Evolutionary conservation across 2,888 invertebrate genomes (phyloP).

Genomic region (Aphidius colemani): DNA sequence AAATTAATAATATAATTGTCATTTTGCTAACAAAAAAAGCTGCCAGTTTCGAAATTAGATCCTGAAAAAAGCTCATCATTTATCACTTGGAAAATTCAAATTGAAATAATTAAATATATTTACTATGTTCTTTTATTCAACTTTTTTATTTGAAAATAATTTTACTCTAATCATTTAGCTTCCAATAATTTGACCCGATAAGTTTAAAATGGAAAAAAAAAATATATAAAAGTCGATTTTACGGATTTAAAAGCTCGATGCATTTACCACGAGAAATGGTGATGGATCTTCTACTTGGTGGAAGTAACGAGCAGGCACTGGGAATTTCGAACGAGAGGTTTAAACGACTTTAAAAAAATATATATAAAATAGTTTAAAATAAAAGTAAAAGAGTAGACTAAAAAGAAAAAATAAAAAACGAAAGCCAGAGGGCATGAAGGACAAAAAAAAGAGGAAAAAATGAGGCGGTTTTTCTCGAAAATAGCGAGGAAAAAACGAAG

Average conservation of each 20-base stretch:
- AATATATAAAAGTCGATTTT: conserved; percentile 18
- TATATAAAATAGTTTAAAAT: neutral
- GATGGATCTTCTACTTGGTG: conserved; percentile 19
- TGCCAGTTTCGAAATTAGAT: too few relatives aligned
- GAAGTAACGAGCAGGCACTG: conserved; percentile 24
- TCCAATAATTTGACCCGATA: too few relatives aligned
- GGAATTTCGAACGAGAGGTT: conserved; percentile 20
- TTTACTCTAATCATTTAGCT: conserved; percentile 15
- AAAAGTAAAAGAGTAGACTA: conserved; percentile 1
- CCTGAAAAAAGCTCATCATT: too few relatives aligned
- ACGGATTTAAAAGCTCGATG: conserved; percentile 25
- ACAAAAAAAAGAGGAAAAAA: conserved; percentile 8
- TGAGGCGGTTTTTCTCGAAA: conserved; percentile 4
- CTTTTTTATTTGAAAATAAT: neutral
- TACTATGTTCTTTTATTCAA: neutral
- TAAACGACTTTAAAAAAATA: neutral
- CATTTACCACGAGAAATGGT: conserved; percentile 12
- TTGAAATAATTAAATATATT: too few relatives aligned
- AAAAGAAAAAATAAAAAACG: conserved; percentile 14
- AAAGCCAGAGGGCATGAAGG: conserved; percentile 16
- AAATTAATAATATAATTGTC: too few relatives aligned
- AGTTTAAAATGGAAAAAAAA: too few relatives aligned
- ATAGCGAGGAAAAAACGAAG: neutral
- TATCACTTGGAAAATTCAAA: too few relatives aligned
- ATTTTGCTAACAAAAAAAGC: too few relatives aligned